A percentile compares a stretch with the other conserved stretches of the same genome.
These are phyloP conservation scores for Camelus dromedarius DNA, from an alignment of 2,113 vertebrate genomes.

Conservation along the genomic window DNA sequence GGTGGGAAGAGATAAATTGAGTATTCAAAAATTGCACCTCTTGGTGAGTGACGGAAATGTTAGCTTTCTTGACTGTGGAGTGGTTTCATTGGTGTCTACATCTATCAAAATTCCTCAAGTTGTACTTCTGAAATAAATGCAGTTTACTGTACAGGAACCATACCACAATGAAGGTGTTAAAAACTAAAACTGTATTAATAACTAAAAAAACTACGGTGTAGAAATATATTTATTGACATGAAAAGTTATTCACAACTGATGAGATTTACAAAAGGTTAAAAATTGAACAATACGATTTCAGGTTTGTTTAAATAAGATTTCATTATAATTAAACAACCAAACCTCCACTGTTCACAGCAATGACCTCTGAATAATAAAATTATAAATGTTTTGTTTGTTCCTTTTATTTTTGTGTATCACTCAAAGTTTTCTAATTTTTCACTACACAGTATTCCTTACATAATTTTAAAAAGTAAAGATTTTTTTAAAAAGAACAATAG, in stretches of 20 bases:
- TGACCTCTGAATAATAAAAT: neutral
- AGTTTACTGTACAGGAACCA: too few relatives aligned
- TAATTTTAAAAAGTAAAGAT: slow-evolving; percentile 1
- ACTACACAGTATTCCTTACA: neutral
- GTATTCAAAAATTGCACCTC: too few relatives aligned
- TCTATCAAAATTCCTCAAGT: too few relatives aligned
- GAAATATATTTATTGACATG: neutral
- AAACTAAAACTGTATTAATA: too few relatives aligned
- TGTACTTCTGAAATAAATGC: too few relatives aligned
- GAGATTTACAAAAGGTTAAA: neutral
- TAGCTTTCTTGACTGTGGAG: too few relatives aligned
- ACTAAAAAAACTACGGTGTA: neutral
- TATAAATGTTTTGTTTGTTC: neutral
- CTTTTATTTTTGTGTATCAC: neutral
- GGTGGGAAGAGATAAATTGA: too few relatives aligned
- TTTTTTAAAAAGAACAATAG: slow-evolving; percentile 30
- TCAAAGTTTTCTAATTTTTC: slow-evolving; percentile 39
- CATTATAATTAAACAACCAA: slow-evolving; percentile 40
- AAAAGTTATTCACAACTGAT: neutral
- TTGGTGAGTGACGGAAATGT: too few relatives aligned
- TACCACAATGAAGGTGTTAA: too few relatives aligned
- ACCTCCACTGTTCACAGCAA: neutral
- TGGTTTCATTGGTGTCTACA: too few relatives aligned
- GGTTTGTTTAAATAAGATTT: neutral
- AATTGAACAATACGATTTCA: neutral